Percentiles rank a stretch among this genome's conserved stretches.
These are phyloP conservation scores for Sitobion miscanthi DNA, from an alignment of 1,140 invertebrate species.

Conservation along the genomic window DNA sequence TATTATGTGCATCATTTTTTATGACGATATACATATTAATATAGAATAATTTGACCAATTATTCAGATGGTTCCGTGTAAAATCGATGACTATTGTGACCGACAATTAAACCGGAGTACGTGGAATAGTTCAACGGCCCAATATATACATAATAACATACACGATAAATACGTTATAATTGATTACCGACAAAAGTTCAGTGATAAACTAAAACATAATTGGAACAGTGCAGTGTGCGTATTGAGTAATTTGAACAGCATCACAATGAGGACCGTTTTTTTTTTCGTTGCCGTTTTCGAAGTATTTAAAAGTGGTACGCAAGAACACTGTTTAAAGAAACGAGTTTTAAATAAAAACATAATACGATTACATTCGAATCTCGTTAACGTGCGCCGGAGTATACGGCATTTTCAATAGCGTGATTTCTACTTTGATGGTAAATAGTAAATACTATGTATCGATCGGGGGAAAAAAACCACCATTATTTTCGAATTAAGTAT, in stretches of 20 bases:
- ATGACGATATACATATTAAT: neutral
- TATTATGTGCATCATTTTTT: neutral
- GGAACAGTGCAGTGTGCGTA: neutral
- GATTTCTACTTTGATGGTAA: slow-evolving; percentile 22
- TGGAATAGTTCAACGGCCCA: neutral
- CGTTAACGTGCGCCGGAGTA: neutral
- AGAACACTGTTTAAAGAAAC: neutral
- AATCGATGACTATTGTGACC: neutral
- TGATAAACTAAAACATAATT: neutral
- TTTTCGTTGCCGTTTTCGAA: neutral
- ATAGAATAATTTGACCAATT: neutral
- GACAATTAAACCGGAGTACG: neutral
- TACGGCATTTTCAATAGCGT: neutral
- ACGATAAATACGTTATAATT: neutral
- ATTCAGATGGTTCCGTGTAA: neutral
- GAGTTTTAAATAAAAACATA: neutral
- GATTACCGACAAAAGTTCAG: neutral
- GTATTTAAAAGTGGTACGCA: neutral
- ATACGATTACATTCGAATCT: neutral
- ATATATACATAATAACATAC: neutral
- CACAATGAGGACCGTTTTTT: neutral
- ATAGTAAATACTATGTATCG: slow-evolving; percentile 20
- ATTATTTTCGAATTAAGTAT: slow-evolving; percentile 36
- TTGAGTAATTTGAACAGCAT: neutral
- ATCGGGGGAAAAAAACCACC: neutral